These are phyloP conservation scores for Papilio machaon DNA, from an alignment of 1,140 invertebrate genomes.

Conservation along the genomic window DNA sequence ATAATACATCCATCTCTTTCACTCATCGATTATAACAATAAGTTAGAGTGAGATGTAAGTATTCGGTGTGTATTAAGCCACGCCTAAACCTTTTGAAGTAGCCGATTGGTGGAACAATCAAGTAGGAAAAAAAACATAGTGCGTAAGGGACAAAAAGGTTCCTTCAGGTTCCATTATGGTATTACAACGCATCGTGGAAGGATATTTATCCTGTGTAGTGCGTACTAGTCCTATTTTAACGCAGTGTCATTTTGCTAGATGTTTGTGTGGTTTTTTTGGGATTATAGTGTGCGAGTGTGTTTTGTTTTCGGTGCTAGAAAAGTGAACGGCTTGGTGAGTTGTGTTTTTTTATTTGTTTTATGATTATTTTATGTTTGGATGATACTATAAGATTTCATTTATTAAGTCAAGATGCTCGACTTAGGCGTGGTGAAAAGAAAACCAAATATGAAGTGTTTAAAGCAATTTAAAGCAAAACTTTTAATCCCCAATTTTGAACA, in stretches of 20 bases:
- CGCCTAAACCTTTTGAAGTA: slow-evolving; percentile 47
- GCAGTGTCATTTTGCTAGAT: background rate
- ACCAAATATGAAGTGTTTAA: too few relatives aligned
- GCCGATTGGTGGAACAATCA: slow-evolving; percentile 53
- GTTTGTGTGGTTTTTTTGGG: background rate
- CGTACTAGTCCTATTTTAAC: background rate
- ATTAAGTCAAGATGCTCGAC: too few relatives aligned
- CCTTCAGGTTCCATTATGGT: slow-evolving; percentile 19
- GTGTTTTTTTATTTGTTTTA: background rate
- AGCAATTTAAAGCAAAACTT: too few relatives aligned
- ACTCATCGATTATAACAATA: background rate
- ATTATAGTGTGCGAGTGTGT: too few relatives aligned
- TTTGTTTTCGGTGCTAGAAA: background rate
- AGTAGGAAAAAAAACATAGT: slow-evolving; percentile 47
- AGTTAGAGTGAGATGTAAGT: slow-evolving; percentile 44
- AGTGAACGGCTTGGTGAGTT: slow-evolving; percentile 4
- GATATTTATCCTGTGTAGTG: slow-evolving; percentile 54
- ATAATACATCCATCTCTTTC: slow-evolving; percentile 44
- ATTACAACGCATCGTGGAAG: slow-evolving; percentile 31
- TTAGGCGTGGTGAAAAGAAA: too few relatives aligned
- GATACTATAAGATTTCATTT: background rate
- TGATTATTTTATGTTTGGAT: background rate
- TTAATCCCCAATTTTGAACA: too few relatives aligned
- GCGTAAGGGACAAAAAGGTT: slow-evolving; percentile 55
- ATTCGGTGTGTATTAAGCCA: slow-evolving; percentile 28